Percentiles rank a stretch among this genome's conserved stretches.
phyloP scores from a whole-genome alignment of 2,113 vertebrate species.

The Strix uralensis region DNA sequence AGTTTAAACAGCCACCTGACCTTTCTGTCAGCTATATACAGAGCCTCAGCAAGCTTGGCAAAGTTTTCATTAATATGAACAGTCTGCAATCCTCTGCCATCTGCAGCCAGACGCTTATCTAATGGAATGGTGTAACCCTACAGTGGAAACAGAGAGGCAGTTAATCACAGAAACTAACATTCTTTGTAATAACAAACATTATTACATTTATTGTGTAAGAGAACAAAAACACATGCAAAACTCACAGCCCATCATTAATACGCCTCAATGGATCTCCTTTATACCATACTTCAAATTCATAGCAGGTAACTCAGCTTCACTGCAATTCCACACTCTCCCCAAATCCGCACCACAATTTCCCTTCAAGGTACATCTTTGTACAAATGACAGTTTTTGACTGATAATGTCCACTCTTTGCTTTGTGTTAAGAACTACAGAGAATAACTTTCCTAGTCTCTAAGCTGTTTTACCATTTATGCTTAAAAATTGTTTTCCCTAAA shows the following conservation, averaged over 20 bases:
- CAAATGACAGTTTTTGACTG: background rate
- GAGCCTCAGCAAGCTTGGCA: slow-evolving; percentile 94
- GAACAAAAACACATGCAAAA: background rate
- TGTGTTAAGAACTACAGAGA: background rate
- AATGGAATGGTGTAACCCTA: slow-evolving; percentile 98
- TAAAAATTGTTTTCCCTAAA: background rate
- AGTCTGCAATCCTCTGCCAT: slow-evolving; percentile 93
- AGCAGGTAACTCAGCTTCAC: background rate
- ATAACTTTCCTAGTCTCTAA: background rate
- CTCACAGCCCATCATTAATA: background rate
- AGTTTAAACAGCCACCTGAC: slow-evolving; percentile 64
- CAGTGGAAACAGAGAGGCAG: background rate
- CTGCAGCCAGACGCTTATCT: slow-evolving; percentile 95
- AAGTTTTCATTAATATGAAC: slow-evolving; percentile 99
- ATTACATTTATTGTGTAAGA: background rate
- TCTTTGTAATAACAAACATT: background rate
- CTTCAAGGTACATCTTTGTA: background rate
- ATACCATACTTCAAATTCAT: background rate
- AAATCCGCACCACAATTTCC: background rate
- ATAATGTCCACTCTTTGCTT: background rate
- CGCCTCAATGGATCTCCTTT: background rate
- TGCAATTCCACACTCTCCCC: background rate
- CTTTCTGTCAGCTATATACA: slow-evolving; percentile 98
- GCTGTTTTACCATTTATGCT: background rate
- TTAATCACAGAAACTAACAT: background rate